Percentiles rank a stretch among this genome's conserved stretches.
These are phyloP conservation scores for Formicarius rufipectus DNA, from an alignment of 2,113 vertebrate genomes.

Conservation along the genomic window DNA sequence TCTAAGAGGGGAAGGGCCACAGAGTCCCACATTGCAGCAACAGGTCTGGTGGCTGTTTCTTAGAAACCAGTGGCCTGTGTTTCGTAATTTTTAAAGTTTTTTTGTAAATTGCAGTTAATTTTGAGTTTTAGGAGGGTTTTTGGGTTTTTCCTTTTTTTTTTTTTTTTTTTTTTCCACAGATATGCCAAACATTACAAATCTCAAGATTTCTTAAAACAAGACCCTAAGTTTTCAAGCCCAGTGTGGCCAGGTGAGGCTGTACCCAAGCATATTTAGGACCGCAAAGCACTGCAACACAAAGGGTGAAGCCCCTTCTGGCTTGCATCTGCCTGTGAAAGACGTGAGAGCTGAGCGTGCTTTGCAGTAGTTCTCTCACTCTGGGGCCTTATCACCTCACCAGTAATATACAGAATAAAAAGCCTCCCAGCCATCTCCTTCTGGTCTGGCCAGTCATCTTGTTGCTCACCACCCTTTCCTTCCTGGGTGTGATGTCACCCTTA, in stretches of 20 bases:
- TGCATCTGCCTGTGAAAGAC: accelerated
- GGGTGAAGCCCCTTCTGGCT: neutral
- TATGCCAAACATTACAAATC: neutral
- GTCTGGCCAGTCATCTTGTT: neutral
- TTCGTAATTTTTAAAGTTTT: neutral
- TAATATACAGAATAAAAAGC: neutral
- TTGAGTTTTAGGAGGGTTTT: neutral
- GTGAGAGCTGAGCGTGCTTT: accelerated
- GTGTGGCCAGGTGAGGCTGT: neutral
- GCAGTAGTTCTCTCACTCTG: neutral
- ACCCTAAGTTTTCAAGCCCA: neutral
- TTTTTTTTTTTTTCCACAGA: neutral
- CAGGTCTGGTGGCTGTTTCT: neutral
- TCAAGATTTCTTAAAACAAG: neutral
- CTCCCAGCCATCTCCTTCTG: neutral
- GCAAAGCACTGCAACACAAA: neutral
- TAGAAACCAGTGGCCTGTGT: neutral
- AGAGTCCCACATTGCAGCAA: neutral
- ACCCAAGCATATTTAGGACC: neutral
- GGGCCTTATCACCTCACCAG: neutral
- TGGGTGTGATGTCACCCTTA: neutral
- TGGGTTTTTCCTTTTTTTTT: no score
- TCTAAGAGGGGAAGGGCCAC: neutral
- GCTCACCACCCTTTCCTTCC: neutral
- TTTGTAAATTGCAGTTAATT: neutral